Evolutionary conservation across 2,113 vertebrate species (phyloP).

Genomic region (Pao palembangensis): DNA sequence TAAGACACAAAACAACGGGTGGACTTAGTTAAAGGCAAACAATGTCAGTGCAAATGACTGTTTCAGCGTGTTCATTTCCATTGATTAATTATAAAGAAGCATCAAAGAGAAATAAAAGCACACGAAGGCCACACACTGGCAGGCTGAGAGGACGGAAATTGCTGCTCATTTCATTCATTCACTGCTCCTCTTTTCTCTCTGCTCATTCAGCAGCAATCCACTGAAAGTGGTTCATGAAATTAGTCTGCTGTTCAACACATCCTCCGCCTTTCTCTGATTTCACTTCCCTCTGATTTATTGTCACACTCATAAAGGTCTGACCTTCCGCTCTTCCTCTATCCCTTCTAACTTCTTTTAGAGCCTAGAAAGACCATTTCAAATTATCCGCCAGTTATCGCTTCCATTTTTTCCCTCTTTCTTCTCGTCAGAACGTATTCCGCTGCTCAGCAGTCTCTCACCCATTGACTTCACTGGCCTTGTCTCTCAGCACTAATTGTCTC

Average conservation of each 20-base stretch:
- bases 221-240: conserved; percentile 51
- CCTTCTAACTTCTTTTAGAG: conserved; percentile 32
- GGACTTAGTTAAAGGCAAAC: conserved; percentile 9
- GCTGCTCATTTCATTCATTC: conserved; percentile 14
- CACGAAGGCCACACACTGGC: not conserved
- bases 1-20: conserved; percentile 17
- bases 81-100: not conserved
- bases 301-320: conserved; percentile 51
- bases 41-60: not conserved
- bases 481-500: conserved; percentile 67
- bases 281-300: conserved; percentile 53
- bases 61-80: not conserved
- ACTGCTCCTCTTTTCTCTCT: conserved; percentile 16
- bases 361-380: conserved; percentile 50
- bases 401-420: conserved; percentile 36
- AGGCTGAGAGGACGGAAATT: conserved; percentile 15
- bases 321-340: conserved; percentile 27
- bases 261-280: conserved; percentile 42
- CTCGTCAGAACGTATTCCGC: conserved; percentile 40
- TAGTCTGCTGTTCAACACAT: conserved; percentile 50
- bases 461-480: conserved; percentile 65
- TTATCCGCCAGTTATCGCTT: conserved; percentile 34
- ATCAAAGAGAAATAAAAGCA: not conserved
- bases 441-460: conserved; percentile 50
- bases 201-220: conserved; percentile 35